phyloP scores from a whole-genome alignment of 2,888 invertebrate genomes.

The Tenthredo livida region DNA sequence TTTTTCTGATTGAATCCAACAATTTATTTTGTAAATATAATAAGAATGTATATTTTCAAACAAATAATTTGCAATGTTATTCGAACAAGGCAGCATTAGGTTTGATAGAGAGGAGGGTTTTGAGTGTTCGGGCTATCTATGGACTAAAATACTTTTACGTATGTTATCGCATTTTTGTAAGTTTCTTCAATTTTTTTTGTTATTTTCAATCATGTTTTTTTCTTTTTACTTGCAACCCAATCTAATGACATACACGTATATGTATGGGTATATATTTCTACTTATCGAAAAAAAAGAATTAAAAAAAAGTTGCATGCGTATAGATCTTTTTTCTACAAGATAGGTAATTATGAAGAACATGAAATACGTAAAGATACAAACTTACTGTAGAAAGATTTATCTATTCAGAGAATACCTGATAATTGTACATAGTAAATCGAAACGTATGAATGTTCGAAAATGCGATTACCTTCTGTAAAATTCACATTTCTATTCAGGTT shows the following conservation, averaged over 20 bases:
- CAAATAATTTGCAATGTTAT: conserved; percentile 61
- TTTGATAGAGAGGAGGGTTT: conserved; percentile 28
- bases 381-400: neutral
- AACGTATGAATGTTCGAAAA: conserved; percentile 29
- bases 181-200: neutral
- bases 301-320: neutral
- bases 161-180: conserved; percentile 5
- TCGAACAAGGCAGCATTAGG: conserved; percentile 19
- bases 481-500: neutral
- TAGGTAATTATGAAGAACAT: neutral
- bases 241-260: neutral
- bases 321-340: neutral
- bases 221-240: neutral
- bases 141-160: conserved; percentile 1
- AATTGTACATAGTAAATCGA: conserved; percentile 14
- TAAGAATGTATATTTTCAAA: conserved; percentile 68
- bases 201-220: neutral
- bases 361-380: neutral
- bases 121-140: neutral
- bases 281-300: neutral
- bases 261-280: neutral
- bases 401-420: neutral
- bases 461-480: conserved; percentile 26
- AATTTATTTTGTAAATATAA: conserved; percentile 60
- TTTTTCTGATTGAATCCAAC: neutral